phyloP scores from a whole-genome alignment of 2,888 invertebrate genomes.

The Amiota communis region DNA sequence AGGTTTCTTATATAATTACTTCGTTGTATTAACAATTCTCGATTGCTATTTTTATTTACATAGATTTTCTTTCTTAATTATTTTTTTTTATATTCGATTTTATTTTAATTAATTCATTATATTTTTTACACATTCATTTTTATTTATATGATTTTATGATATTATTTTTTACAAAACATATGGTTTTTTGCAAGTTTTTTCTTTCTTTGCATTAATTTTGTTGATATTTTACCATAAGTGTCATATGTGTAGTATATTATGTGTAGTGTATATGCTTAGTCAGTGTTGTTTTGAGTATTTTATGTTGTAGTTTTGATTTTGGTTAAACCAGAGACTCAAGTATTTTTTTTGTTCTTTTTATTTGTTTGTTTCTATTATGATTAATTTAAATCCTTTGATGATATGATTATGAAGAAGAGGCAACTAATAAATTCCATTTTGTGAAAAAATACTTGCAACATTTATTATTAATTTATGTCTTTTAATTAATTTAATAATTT shows the following conservation, averaged over 20 bases:
- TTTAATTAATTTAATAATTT: not conserved
- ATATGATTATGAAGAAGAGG: too few species aligned
- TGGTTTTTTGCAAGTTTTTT: not conserved
- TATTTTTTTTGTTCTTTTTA: slow-evolving; percentile 46
- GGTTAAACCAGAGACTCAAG: slow-evolving; percentile 57
- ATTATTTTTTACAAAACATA: slow-evolving; percentile 11
- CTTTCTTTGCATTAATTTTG: slow-evolving; percentile 38
- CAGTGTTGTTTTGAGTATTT: slow-evolving; percentile 62
- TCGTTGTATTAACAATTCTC: slow-evolving; percentile 23
- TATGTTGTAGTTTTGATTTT: slow-evolving; percentile 39
- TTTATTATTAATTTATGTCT: not conserved
- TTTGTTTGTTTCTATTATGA: not conserved
- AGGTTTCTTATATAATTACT: slow-evolving; percentile 53
- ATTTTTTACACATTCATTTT: not conserved
- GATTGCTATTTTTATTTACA: slow-evolving; percentile 32
- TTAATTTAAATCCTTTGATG: not conserved
- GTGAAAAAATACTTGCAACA: too few species aligned
- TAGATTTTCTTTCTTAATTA: slow-evolving; percentile 36
- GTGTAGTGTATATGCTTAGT: slow-evolving; percentile 34
- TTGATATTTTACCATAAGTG: slow-evolving; percentile 48
- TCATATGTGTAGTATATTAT: slow-evolving; percentile 29
- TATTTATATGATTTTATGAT: not conserved
- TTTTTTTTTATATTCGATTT: slow-evolving; percentile 23
- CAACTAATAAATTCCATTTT: too few species aligned
- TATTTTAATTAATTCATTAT: slow-evolving; percentile 1